Base-by-base conservation (phyloP, 2,888 invertebrate species). In the Toxonevra muliebris region DNA sequence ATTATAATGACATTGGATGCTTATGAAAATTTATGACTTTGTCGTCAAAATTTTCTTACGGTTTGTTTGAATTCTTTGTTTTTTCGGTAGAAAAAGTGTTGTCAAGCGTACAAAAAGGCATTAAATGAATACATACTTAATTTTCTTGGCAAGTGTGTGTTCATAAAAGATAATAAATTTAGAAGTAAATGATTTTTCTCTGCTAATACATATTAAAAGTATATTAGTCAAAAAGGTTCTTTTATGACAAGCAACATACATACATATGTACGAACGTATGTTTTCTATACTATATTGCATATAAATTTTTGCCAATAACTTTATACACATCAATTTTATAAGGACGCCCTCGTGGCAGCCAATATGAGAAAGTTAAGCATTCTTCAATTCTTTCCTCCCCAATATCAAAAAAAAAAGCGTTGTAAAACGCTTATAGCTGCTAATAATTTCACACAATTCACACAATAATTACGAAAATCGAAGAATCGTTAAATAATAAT, bases 81-180 rank as follows among this genome's bases (percentile, higher is more conserved):
- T 63, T 63, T 48, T 63, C 55, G 57, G 45, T 57, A n/a, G 55
- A 43, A 55, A 40, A 40, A 63, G 45, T 20, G 53, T 48, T 45
- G 60, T 20, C 40, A 48, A 60, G 60, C 60, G 60, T 60, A 20
- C 20, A 48, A 19, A 19, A 48, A 60, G 48, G 48, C 60, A 60
- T 60, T 60, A 60, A 60, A 60, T 60, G 20, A n/a, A 17, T 30
- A 30, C 30, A 30, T 30, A 30, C 30, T 30, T 30, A 30, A 30
- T 17, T 43, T 41, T 41, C 48, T 42, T 42, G 60, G 60, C 60
- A 60, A 60, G 60, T 48, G 48, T 68, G 68, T 60, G 60, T 30
- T 30, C 59, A 40, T 53, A 55, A 60, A 20, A 68, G 68, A 68
- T 68, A 68, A 64, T 64, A 59, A 68, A 68, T n/a, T 63, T 57